These are phyloP conservation scores for Choreutis nemorana DNA, from an alignment of 2,888 invertebrate species.

Conservation along the genomic window DNA sequence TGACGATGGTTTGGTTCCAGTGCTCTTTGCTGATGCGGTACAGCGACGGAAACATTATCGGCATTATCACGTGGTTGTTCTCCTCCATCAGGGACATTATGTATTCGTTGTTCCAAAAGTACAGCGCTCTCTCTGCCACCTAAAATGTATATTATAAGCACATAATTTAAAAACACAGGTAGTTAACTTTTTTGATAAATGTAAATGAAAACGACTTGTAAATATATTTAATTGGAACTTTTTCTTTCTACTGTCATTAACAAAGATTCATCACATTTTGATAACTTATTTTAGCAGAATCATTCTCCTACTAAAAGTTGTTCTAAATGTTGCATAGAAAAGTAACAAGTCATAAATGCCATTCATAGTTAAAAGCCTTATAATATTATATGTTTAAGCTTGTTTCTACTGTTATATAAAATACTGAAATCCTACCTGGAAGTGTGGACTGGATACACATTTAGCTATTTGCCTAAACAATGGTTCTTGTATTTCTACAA, in stretches of 20 bases:
- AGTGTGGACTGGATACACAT: slow-evolving; percentile 99
- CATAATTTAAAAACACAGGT: slow-evolving; percentile 5
- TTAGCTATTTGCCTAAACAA: slow-evolving; percentile 98
- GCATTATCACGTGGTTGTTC: slow-evolving; percentile 97
- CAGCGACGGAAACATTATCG: slow-evolving; percentile 99
- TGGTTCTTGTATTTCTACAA: slow-evolving; percentile 97
- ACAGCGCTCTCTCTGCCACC: slow-evolving; percentile 98
- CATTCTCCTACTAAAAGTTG: too few relatives aligned
- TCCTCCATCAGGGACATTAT: slow-evolving; percentile 99
- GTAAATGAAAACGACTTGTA: too few relatives aligned
- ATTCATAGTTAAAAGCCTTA: too few relatives aligned
- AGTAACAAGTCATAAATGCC: too few relatives aligned
- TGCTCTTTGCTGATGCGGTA: slow-evolving; percentile 99
- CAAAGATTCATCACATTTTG: too few relatives aligned
- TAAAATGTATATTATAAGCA: slow-evolving; percentile 45
- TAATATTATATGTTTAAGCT: too few relatives aligned
- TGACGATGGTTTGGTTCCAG: slow-evolving; percentile 99
- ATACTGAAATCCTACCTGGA: too few relatives aligned
- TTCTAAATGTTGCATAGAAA: too few relatives aligned
- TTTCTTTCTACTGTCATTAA: too few relatives aligned
- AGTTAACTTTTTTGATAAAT: not conserved
- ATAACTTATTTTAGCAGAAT: too few relatives aligned
- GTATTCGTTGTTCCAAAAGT: slow-evolving; percentile 99
- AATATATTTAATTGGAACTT: too few relatives aligned
- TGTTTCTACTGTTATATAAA: too few relatives aligned